These are phyloP conservation scores for Bemisia tabaci DNA, from an alignment of 1,140 invertebrate species.

Conservation along the genomic window DNA sequence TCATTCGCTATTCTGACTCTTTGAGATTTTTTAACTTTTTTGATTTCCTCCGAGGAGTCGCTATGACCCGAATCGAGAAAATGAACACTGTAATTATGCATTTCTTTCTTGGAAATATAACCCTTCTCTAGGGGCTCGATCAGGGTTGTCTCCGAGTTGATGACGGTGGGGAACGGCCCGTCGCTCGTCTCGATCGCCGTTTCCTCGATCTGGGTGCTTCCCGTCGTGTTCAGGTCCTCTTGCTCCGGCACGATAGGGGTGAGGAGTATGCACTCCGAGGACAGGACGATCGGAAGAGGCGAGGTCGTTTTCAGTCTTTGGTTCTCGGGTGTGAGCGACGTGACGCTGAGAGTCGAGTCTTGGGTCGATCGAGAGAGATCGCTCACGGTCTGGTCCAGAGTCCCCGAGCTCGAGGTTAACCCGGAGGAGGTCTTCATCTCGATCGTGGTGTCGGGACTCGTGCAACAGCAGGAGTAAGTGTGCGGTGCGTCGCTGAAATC, in stretches of 20 bases:
- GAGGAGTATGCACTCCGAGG: neutral
- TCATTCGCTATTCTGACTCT: too few relatives aligned
- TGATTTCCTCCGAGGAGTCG: neutral
- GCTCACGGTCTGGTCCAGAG: neutral
- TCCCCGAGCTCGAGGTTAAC: neutral
- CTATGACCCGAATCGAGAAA: neutral
- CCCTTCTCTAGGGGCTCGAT: neutral
- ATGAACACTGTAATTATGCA: neutral
- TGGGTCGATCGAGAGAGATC: neutral
- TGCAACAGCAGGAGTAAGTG: neutral
- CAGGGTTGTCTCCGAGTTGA: neutral
- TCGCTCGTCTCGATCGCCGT: neutral
- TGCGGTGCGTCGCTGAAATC: neutral
- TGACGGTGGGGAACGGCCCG: neutral
- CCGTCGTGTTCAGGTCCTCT: neutral
- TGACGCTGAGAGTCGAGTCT: neutral
- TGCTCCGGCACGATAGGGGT: neutral
- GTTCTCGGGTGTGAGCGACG: neutral
- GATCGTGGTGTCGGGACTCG: neutral
- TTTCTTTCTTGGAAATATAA: neutral
- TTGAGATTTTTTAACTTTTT: too few relatives aligned
- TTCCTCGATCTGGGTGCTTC: neutral
- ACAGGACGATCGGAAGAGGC: neutral
- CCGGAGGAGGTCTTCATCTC: neutral
- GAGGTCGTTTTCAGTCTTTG: neutral